Evolutionary conservation across 2,888 invertebrate species (phyloP), one percentile per base, ranked within the genome.

Genomic region (Octonoba sinensis): DNA sequence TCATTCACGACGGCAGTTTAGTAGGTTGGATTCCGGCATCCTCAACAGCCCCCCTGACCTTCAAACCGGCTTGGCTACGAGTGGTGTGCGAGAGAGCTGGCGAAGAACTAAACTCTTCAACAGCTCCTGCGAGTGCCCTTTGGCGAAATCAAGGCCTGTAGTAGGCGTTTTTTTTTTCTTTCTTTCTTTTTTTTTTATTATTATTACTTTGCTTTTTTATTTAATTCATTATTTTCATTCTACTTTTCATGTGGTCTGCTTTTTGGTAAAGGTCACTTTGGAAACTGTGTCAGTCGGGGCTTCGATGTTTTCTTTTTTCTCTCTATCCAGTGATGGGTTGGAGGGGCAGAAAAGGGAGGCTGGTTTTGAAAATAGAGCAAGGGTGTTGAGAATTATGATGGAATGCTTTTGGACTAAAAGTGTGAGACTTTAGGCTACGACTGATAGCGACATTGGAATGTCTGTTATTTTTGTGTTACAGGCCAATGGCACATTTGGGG

Each of bases 31-130:
- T 60, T 67, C 27, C 27, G 11, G 18, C 44, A 64, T 22, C 49
- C 76, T 47, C 47, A 57, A 66, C 66, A 67, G 66, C 59, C 72
- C 36, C 36, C 72, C 54, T 79, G 79, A 79, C 79, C 79, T 79
- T 79, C 72, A 72, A 79, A 79, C 79, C 72, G 79, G 79, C 79
- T 72, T 47, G 78, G 66, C 60, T 36, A 11, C 4, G 11, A 36
- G 36, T 36, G 36, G 8, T 36, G 36, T 36, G 36, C 11, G 72
- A 60, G 66, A 67, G 44, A 65, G 22, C 18, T 64, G 27, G 47
- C 24, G 49, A 46, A 46, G 54, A 44, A 76, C 36, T 49, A 49
- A 56, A 76, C 22, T 51, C 62, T 27, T 16, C 18, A 70, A 62
- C 69, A n/a, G 16, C 60, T 44, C 36, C 15, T 13, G 54, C 62